A percentile compares a stretch with the other conserved stretches of the same genome.
phyloP scores from a whole-genome alignment of 2,797 vertebrate species.

The Enteromius unitaeniatus region DNA sequence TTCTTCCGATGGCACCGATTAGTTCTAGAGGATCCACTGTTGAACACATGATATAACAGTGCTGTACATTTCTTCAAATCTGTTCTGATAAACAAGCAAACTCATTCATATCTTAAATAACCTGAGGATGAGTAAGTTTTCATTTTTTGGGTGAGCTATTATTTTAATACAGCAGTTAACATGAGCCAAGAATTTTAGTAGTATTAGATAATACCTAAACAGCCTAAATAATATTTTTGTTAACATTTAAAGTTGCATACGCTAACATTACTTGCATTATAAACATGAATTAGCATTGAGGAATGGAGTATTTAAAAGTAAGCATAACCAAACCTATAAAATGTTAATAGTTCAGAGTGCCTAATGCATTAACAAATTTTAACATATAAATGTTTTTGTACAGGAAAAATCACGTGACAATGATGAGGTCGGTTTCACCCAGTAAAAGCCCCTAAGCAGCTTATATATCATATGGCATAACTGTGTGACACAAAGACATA shows the following conservation, averaged over 20 bases:
- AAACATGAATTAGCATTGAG: background rate
- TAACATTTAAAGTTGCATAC: background rate
- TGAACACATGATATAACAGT: background rate
- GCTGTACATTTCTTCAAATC: background rate
- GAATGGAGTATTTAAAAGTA: background rate
- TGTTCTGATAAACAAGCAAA: background rate
- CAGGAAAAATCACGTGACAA: background rate
- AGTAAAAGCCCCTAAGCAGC: constrained; percentile 8
- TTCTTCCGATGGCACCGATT: background rate
- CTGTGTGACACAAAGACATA: background rate
- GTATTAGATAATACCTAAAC: background rate
- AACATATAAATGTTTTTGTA: background rate
- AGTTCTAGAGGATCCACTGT: background rate
- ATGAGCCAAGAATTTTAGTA: background rate
- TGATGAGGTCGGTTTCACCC: background rate
- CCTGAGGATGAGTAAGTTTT: background rate
- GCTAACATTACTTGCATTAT: background rate
- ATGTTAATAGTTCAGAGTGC: background rate
- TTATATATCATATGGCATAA: constrained; percentile 7
- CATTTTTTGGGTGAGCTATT: background rate
- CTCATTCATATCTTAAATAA: background rate
- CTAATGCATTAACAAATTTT: background rate
- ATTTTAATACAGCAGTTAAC: background rate
- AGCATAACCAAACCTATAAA: background rate
- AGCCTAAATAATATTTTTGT: background rate